Evolutionary conservation across 2,888 invertebrate species (phyloP).

Genomic region (Pyrgus malvae): DNA sequence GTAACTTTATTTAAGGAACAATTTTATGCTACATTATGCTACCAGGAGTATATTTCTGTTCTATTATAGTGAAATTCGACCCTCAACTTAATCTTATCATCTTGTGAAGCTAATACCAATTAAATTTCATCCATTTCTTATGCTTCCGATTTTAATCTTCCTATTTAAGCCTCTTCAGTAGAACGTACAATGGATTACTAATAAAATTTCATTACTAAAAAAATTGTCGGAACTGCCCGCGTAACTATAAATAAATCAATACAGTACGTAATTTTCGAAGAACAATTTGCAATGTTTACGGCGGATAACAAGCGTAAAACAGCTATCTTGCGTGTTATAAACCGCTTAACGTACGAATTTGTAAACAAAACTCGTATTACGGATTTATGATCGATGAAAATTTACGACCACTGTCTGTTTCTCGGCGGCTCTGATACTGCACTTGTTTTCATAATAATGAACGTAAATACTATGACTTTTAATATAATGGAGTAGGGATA

Average conservation of each 20-base stretch:
- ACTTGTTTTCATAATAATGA: neutral
- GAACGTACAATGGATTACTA: no score
- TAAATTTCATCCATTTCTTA: no score
- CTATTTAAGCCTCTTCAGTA: no score
- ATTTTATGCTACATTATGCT: no score
- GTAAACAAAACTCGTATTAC: constrained; percentile 48
- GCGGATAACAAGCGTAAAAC: constrained; percentile 33
- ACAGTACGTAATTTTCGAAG: neutral
- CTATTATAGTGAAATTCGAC: no score
- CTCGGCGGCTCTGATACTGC: constrained; percentile 1
- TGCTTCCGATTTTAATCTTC: no score
- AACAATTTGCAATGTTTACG: constrained; percentile 23
- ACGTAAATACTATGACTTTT: neutral
- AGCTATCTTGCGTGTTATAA: constrained; percentile 34
- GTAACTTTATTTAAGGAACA: no score
- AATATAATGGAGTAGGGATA: neutral
- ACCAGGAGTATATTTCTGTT: no score
- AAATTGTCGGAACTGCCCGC: no score
- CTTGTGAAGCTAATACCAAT: no score
- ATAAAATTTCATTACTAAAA: no score
- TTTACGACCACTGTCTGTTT: constrained; percentile 46
- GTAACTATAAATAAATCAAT: neutral
- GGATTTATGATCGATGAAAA: constrained; percentile 52
- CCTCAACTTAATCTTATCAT: no score
- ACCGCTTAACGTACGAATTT: constrained; percentile 39